Base-by-base conservation (phyloP, 2,888 invertebrate genomes). In the Leistus spinibarbis region DNA sequence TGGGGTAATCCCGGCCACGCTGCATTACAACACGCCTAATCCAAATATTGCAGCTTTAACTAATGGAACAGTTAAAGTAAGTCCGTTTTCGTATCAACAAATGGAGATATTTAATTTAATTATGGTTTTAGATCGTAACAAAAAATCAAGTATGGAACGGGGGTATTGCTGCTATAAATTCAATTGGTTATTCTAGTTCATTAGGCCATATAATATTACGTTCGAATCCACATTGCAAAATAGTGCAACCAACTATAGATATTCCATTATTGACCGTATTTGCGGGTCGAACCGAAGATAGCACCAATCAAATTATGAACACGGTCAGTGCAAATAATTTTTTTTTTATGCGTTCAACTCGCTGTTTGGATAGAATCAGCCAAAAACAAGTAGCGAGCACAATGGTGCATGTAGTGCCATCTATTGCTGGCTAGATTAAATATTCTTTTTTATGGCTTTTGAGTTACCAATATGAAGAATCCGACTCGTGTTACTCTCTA, bases 141-240 rank as follows among this genome's bases (percentile, higher is more conserved):
- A 90, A 92, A 83, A 92, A 93, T 81, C 92, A 89, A 74, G 89
- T 91, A 69, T 98, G 95, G 93, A 90, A 92, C 63, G 96, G 97
- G 60, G 96, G 95, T 19, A 89, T 95, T 77, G 93, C 95, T 69
- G 98, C 95, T 17, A 87, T 99, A 54, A 99, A 99, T 87, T 97
- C 97, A 13, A 97, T 99, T 85, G 99, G 99, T n/a, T 95, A 98
- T 86, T 97, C 98, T 78, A 98, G 99, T 70, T 95, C 96, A 69
- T 97, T 97, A 85, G 96, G 95, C 4, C 97, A 97, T 86, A 87
- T 95, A 0, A 88, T 98, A 79, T 88, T 97, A n/a, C 92, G 93
- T 83, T 92, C 95, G 17, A 92, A 94, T 84, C 89, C 91, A 0
- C 91, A 91, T 81, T 89, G 88, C 9, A 90, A 89, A 81, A 82